A percentile compares a stretch with the other conserved stretches of the same genome.
Conservation (phyloP, 2,888 invertebrate species). For the Nemurella pictetii region DNA sequence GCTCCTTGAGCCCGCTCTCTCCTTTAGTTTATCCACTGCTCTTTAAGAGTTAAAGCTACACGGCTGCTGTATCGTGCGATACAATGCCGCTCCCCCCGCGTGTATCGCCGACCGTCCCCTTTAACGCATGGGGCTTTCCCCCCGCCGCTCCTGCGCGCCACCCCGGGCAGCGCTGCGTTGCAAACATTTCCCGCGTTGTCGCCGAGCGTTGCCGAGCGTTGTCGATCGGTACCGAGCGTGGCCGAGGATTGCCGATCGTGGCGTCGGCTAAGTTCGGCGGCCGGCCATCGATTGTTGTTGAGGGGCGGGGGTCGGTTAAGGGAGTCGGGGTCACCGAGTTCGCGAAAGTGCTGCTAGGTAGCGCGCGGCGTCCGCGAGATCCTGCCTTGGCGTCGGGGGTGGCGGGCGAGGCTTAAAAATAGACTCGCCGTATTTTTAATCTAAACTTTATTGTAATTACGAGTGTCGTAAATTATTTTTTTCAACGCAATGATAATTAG, state of each 20-base stretch:
- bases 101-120: neutral
- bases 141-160: conserved; percentile 11
- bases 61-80: conserved; percentile 17
- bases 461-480: neutral
- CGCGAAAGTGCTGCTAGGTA: neutral
- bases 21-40: conserved; percentile 23
- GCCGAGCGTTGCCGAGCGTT: neutral
- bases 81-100: too few species aligned
- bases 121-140: conserved; percentile 4
- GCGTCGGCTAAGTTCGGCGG: neutral
- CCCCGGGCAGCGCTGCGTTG: neutral
- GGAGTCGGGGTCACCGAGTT: neutral
- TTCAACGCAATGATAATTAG: conserved; percentile 20
- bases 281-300: neutral
- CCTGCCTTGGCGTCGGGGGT: neutral
- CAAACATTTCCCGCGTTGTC: neutral
- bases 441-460: conserved; percentile 2
- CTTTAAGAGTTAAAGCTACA: conserved; percentile 28
- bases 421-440: neutral
- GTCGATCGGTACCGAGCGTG: neutral
- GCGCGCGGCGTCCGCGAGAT: neutral
- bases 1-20: conserved; percentile 21
- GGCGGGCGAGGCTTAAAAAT: neutral
- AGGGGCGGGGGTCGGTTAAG: neutral
- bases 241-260: neutral